phyloP scores from a whole-genome alignment of 2,113 vertebrate species.

The Pluvialis apricaria region DNA sequence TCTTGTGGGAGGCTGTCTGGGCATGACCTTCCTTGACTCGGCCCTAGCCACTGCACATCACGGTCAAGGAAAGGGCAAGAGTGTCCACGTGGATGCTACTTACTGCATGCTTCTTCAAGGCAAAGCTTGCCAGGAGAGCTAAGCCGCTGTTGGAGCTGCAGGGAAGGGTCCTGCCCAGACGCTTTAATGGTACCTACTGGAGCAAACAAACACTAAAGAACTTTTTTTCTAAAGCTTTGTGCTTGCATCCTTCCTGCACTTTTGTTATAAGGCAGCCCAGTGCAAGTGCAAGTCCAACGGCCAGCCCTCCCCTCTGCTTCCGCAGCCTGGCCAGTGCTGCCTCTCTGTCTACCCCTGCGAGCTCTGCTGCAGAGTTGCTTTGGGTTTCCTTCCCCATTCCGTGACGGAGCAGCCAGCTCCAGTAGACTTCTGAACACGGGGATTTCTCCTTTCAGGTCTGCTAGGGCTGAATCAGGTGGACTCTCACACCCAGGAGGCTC shows the following conservation, averaged over 20 bases:
- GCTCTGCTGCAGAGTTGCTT: too few relatives aligned
- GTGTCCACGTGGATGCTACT: not conserved
- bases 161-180: not conserved
- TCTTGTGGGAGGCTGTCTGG: not conserved
- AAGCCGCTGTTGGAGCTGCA: not conserved
- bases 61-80: fast-evolving
- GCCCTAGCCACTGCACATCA: not conserved
- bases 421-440: too few relatives aligned
- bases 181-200: not conserved
- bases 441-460: too few relatives aligned
- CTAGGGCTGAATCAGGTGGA: too few relatives aligned
- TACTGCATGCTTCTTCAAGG: not conserved
- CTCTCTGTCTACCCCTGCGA: too few relatives aligned
- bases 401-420: too few relatives aligned
- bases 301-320: not conserved
- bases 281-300: not conserved
- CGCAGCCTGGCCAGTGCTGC: not conserved
- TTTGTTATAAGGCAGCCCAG: not conserved
- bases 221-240: not conserved
- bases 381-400: too few relatives aligned
- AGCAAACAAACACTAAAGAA: not conserved
- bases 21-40: fast-evolving
- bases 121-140: not conserved
- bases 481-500: too few relatives aligned
- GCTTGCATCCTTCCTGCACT: not conserved